These are phyloP conservation scores for Zaprionus lachaisei DNA, from an alignment of 1,140 invertebrate genomes.

Conservation along the genomic window DNA sequence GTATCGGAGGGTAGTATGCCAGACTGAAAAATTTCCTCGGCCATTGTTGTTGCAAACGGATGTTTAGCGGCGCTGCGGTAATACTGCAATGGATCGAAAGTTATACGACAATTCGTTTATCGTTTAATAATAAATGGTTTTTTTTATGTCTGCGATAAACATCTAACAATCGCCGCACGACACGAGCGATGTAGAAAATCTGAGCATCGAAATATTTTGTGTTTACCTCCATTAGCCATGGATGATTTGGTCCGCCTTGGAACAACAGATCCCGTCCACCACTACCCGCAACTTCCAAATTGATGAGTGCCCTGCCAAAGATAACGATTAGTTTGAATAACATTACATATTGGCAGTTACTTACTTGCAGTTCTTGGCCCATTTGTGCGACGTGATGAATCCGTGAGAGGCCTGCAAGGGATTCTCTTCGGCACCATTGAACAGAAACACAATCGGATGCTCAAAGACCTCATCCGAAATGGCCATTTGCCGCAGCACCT, in stretches of 20 bases:
- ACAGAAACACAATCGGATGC: constrained; percentile 93
- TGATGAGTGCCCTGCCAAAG: constrained; percentile 91
- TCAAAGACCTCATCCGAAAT: constrained; percentile 86
- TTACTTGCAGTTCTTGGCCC: constrained; percentile 89
- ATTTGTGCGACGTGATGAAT: constrained; percentile 96
- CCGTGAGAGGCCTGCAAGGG: constrained; percentile 96
- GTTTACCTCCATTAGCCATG: constrained; percentile 92
- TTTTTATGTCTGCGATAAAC: constrained; percentile 25
- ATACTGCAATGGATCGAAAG: constrained; percentile 39
- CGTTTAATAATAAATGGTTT: constrained; percentile 88
- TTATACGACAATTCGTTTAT: constrained; percentile 84
- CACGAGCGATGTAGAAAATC: constrained; percentile 15
- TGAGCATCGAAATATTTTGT: neutral
- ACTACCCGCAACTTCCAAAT: constrained; percentile 96
- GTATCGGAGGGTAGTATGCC: constrained; percentile 97
- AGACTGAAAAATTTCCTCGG: constrained; percentile 97
- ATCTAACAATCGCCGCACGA: constrained; percentile 4
- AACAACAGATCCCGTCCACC: constrained; percentile 97
- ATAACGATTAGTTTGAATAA: neutral
- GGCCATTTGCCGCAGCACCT: constrained; percentile 91
- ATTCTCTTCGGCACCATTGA: constrained; percentile 97
- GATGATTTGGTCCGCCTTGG: constrained; percentile 95
- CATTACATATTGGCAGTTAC: neutral
- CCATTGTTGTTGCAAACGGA: constrained; percentile 95
- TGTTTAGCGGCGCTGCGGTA: constrained; percentile 85